phyloP scores from a whole-genome alignment of 2,113 vertebrate species.

The Upupa epops region DNA sequence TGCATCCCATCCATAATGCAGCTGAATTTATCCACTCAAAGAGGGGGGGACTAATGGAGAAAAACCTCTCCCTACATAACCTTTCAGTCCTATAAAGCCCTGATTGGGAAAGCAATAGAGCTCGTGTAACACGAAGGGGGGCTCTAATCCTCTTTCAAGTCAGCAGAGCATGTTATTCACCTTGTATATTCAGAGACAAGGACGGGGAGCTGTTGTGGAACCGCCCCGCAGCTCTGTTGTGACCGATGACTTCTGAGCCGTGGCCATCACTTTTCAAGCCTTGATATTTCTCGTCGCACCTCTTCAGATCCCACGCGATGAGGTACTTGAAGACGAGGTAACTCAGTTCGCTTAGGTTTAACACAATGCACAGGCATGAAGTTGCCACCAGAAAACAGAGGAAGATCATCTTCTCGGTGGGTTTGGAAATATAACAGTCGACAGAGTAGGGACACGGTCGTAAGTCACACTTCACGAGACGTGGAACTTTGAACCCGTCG shows the following conservation, averaged over 20 bases:
- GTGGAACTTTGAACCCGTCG: conserved; percentile 81
- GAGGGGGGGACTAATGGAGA: background rate
- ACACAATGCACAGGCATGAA: conserved; percentile 80
- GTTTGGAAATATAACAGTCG: conserved; percentile 83
- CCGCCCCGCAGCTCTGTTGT: background rate
- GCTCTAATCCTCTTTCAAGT: background rate
- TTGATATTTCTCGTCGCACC: conserved; percentile 6
- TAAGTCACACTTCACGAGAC: conserved; percentile 76
- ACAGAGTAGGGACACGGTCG: conserved; percentile 84
- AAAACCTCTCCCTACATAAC: background rate
- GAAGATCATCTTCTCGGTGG: conserved; percentile 89
- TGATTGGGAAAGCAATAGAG: background rate
- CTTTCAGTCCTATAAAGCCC: background rate
- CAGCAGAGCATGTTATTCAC: background rate
- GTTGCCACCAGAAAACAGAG: conserved; percentile 82
- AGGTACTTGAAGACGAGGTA: conserved; percentile 83
- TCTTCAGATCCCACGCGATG: conserved; percentile 72
- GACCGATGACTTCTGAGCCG: background rate
- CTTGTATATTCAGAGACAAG: background rate
- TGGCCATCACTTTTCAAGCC: background rate
- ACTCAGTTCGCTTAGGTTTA: conserved; percentile 82
- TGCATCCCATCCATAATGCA: background rate
- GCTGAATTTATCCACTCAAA: background rate
- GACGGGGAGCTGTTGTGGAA: background rate
- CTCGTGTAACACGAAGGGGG: background rate